These are phyloP conservation scores for Anoplopoma fimbria DNA, from an alignment of 2,113 vertebrate species.

Conservation along the genomic window DNA sequence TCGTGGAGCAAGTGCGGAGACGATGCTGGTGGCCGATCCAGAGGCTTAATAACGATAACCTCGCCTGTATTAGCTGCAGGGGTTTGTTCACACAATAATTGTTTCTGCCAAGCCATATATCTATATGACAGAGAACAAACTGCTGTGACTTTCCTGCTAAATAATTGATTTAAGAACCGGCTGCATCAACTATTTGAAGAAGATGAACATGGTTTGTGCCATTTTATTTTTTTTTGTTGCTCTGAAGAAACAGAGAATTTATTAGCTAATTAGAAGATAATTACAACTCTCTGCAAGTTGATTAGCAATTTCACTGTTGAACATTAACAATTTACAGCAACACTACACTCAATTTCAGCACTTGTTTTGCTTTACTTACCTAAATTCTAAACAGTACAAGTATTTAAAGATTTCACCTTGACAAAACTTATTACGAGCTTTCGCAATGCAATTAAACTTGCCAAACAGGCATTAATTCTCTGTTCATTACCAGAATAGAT, in stretches of 20 bases:
- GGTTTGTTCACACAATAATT: conserved; percentile 87
- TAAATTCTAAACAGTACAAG: conserved; percentile 94
- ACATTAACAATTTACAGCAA: conserved; percentile 80
- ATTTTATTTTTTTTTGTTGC: conserved; percentile 30
- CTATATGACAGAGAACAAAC: conserved; percentile 88
- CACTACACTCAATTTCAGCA: conserved; percentile 77
- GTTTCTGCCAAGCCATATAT: conserved; percentile 93
- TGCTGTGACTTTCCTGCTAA: conserved; percentile 89
- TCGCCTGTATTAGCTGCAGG: conserved; percentile 84
- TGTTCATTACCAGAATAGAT: conserved; percentile 94
- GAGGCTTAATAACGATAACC: conserved; percentile 79
- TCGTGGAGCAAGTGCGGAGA: conserved; percentile 56
- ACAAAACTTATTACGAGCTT: conserved; percentile 87
- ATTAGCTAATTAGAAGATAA: conserved; percentile 76
- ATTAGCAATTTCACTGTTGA: conserved; percentile 76
- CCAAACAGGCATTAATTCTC: conserved; percentile 90
- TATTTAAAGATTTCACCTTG: conserved; percentile 96
- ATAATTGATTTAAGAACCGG: conserved; percentile 87
- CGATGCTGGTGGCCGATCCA: conserved; percentile 71
- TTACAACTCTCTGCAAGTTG: conserved; percentile 69
- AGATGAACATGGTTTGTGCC: conserved; percentile 35
- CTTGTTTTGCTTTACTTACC: conserved; percentile 90
- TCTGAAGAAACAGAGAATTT: conserved; percentile 58
- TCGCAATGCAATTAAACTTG: conserved; percentile 91
- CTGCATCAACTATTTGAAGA: conserved; percentile 54